Percentiles rank a stretch among this genome's conserved stretches.
Evolutionary conservation across 2,113 vertebrate species (phyloP).

Genomic region (Oophaga pumilio): DNA sequence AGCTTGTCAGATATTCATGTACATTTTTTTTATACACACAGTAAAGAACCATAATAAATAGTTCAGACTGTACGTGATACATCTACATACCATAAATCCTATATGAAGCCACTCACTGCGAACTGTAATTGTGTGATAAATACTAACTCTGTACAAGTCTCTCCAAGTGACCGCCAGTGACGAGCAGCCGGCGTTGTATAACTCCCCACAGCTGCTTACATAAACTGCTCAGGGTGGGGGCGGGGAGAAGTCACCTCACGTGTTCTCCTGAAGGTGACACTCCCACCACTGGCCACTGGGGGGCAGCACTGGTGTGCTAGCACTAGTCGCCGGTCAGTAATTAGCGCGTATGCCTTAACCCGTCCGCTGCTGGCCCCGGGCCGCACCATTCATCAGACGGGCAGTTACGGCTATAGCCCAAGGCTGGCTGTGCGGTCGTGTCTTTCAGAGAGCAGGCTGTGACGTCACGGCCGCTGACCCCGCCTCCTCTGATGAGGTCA

Average conservation of each 20-base stretch:
- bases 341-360: neutral
- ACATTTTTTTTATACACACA: too few species aligned
- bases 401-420: too few species aligned
- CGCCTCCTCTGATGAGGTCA: conserved; percentile 10
- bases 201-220: conserved; percentile 31
- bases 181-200: conserved; percentile 2
- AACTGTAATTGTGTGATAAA: too few species aligned
- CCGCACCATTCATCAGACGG: neutral
- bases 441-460: conserved; percentile 28
- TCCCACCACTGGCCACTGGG: neutral
- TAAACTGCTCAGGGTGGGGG: neutral
- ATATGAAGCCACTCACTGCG: too few species aligned
- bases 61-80: too few species aligned
- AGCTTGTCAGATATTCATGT: too few species aligned
- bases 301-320: neutral
- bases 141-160: too few species aligned
- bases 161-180: too few species aligned
- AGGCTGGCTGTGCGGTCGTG: too few species aligned
- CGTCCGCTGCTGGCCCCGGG: neutral
- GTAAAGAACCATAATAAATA: too few species aligned
- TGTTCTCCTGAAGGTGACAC: neutral
- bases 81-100: too few species aligned
- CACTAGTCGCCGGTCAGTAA: neutral
- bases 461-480: neutral
- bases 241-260: neutral